Evolutionary conservation across 2,888 invertebrate species (phyloP).

Genomic region (Leucophora obtusa): DNA sequence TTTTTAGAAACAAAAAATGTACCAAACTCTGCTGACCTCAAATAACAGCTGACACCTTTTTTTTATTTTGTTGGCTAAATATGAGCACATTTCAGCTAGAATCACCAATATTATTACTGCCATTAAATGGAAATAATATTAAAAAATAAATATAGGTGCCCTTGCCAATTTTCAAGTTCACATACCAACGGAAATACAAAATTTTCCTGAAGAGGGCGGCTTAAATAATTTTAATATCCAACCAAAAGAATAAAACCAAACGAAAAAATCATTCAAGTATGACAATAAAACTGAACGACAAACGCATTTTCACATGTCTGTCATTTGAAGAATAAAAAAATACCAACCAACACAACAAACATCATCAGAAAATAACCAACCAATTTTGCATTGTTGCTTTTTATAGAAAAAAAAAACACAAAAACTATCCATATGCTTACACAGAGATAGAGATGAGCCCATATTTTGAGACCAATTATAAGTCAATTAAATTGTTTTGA

Average conservation of each 20-base stretch:
- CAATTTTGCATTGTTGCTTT: conserved; percentile 48
- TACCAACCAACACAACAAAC: not conserved
- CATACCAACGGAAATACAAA: conserved; percentile 68
- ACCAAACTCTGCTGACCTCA: conserved; percentile 55
- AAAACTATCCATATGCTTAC: conserved; percentile 43
- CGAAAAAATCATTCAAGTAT: conserved; percentile 49
- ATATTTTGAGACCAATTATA: conserved; percentile 53
- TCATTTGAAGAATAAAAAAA: conserved; percentile 41
- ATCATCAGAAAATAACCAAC: conserved; percentile 7
- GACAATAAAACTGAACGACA: conserved; percentile 57
- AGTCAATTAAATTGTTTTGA: conserved; percentile 59
- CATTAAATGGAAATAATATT: not conserved
- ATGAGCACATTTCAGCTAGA: not conserved
- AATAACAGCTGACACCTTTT: conserved; percentile 60
- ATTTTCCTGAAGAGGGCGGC: conserved; percentile 46
- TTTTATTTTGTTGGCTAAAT: conserved; percentile 1
- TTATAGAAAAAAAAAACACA: not conserved
- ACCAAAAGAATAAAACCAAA: conserved; percentile 7
- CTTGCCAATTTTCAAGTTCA: conserved; percentile 77
- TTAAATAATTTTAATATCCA: conserved; percentile 32
- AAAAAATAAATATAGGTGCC: conserved; percentile 71
- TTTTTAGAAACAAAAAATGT: too few relatives aligned
- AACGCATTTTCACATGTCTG: conserved; percentile 71
- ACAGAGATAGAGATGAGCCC: conserved; percentile 44
- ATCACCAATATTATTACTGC: conserved; percentile 32